Evolutionary conservation across 1,140 invertebrate species (phyloP), one percentile per base, ranked within the genome.

Genomic region (Pseudomyrmex flavicornis): DNA sequence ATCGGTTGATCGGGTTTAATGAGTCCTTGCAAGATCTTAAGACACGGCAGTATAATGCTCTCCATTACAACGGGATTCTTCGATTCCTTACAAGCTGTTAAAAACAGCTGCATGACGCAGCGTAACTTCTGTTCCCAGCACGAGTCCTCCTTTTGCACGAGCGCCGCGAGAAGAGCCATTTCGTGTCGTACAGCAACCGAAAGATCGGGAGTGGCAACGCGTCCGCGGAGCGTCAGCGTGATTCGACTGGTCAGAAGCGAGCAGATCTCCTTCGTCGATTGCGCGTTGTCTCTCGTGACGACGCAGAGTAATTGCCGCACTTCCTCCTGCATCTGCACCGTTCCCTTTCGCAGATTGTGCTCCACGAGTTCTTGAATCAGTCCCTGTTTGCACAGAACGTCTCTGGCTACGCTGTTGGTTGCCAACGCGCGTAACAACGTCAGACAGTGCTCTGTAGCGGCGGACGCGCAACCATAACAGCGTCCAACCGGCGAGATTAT

Each of bases 41-140:
- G 93, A 92, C 98, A 98, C 0, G 98, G 98, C 73, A 98, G 91
- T 61, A 97, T 96, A 1, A 98, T 95, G 59, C 96, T 96, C 88
- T 98, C 97, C 95, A 97, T 96, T 0, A 98, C 96, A 13, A 96
- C 95, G 2, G 97, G 96, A 91, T 95, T 97, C 83, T 95, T 96
- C 0, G 95, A 96, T 87, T 96, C 96, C 88, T 96, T 95, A 86
- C 95, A 98, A 74, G 95, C 97, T 94, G 97, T 96, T 59, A 98
- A 92, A 90, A 98, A 98, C 44, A 99, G 92, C 74, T 97, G 96
- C 95, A 99, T 97, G 22, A 99, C 97, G 91, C 98, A 98, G 58
- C 98, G 96, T 0, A 99, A 94, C 91, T 98, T 97, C 75, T 97
- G 96, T 93, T 99, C 98, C 98, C 98, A 99, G 92, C 98, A 99